Evolutionary conservation across 2,113 vertebrate genomes (phyloP).

Genomic region (Ptychochromis oligacanthus): DNA sequence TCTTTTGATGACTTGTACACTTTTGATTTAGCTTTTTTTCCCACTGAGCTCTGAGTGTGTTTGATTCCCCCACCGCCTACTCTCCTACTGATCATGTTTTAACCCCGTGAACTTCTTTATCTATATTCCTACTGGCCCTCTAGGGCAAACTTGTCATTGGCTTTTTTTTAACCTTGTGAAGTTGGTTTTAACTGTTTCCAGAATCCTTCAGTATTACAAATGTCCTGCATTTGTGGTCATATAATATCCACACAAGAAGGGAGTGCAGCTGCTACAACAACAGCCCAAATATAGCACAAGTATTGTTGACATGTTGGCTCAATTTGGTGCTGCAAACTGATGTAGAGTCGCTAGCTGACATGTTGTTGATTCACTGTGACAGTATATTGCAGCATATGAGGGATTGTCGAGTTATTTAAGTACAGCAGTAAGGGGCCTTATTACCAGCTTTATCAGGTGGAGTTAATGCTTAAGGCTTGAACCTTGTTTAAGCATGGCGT

Average conservation of each 20-base stretch:
- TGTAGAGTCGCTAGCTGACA: conserved; percentile 15
- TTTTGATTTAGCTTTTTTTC: neutral
- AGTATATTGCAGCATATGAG: conserved; percentile 12
- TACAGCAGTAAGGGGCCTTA: conserved; percentile 30
- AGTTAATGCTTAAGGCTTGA: conserved; percentile 38
- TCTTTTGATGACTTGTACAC: neutral
- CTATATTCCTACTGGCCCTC: neutral
- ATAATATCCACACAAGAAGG: neutral
- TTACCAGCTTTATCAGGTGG: conserved; percentile 23
- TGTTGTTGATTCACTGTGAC: conserved; percentile 25
- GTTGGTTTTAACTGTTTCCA: conserved; percentile 1
- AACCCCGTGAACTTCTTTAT: conserved; percentile 4
- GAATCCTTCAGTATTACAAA: neutral
- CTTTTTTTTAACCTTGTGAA: neutral
- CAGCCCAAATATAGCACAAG: neutral
- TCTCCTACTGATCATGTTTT: neutral
- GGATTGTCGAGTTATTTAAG: conserved; percentile 34
- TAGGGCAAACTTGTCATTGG: neutral
- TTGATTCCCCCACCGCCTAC: neutral
- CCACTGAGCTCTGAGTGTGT: neutral
- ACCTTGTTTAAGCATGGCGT: conserved; percentile 28
- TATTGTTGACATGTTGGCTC: neutral
- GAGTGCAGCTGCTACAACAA: neutral
- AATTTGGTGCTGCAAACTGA: neutral
- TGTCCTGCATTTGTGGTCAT: neutral